These are phyloP conservation scores for Augochlora pura DNA, from an alignment of 1,140 invertebrate species.

Conservation along the genomic window DNA sequence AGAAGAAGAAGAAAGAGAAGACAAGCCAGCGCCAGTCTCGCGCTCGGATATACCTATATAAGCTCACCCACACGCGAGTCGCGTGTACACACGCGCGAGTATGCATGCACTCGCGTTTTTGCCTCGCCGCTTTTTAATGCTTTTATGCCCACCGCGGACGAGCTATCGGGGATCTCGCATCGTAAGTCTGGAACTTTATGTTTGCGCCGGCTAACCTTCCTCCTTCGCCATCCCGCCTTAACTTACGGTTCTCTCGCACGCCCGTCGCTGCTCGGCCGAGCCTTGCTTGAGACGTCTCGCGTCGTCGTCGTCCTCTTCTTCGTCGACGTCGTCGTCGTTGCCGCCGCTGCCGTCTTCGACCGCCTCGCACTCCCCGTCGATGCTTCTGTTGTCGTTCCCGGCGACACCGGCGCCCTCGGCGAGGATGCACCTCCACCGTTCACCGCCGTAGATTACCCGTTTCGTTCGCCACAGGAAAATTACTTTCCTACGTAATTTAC, in stretches of 20 bases:
- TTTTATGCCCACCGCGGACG: slow-evolving; percentile 80
- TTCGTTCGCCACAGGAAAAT: not conserved
- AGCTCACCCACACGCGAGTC: slow-evolving; percentile 30
- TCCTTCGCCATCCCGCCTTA: slow-evolving; percentile 72
- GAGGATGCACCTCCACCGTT: slow-evolving; percentile 21
- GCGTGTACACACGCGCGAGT: slow-evolving; percentile 21
- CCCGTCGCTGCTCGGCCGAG: slow-evolving; percentile 58
- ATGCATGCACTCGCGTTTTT: slow-evolving; percentile 70
- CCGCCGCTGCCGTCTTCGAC: not conserved
- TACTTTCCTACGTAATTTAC: not conserved
- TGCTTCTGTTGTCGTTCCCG: slow-evolving; percentile 26
- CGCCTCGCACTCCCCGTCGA: not conserved
- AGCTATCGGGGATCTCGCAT: slow-evolving; percentile 80
- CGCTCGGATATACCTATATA: slow-evolving; percentile 48
- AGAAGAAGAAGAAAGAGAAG: slow-evolving; percentile 49
- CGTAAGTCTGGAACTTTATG: slow-evolving; percentile 82
- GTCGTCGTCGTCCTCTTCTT: slow-evolving; percentile 64
- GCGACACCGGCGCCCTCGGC: slow-evolving; percentile 31
- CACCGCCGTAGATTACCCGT: slow-evolving; percentile 41
- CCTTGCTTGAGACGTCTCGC: slow-evolving; percentile 79
- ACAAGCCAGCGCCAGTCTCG: slow-evolving; percentile 37
- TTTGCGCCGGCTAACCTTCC: slow-evolving; percentile 76
- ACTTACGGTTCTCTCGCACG: slow-evolving; percentile 79
- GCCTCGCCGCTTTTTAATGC: slow-evolving; percentile 72
- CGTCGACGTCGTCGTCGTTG: slow-evolving; percentile 14